Percentiles rank a stretch among this genome's conserved stretches.
These are phyloP conservation scores for Acromyrmex charruanus DNA, from an alignment of 1,140 invertebrate genomes.

Conservation along the genomic window DNA sequence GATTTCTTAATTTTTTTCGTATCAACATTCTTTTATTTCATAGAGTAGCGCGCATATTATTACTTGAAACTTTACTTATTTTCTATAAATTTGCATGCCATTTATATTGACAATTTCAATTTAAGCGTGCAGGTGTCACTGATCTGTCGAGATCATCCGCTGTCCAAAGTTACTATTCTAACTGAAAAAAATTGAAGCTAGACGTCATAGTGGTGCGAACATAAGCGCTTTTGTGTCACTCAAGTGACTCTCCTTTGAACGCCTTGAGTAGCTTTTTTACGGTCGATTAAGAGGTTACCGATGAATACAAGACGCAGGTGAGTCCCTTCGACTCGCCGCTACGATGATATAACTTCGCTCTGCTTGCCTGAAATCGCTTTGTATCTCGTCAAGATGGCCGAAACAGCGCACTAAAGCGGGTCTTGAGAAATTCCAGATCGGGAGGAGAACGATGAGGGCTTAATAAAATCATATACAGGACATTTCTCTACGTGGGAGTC, in stretches of 20 bases:
- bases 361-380: constrained; percentile 44
- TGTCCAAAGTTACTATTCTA: background rate
- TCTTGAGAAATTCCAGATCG: constrained; percentile 53
- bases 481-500: constrained; percentile 83
- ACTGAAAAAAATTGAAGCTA: constrained; percentile 10
- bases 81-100: background rate
- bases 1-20: background rate
- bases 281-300: constrained; percentile 66
- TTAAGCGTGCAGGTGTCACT: background rate
- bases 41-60: too few relatives aligned
- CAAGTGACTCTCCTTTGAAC: constrained; percentile 57
- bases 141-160: background rate
- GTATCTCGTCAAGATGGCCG: constrained; percentile 16
- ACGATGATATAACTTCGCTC: constrained; percentile 40
- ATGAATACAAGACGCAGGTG: constrained; percentile 68
- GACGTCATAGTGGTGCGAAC: constrained; percentile 46
- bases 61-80: background rate
- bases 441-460: constrained; percentile 34
- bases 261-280: constrained; percentile 70
- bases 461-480: constrained; percentile 83
- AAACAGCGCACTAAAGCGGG: background rate
- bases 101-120: background rate
- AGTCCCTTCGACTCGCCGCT: constrained; percentile 31
- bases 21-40: background rate
- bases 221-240: constrained; percentile 51